A percentile compares a stretch with the other conserved stretches of the same genome.
phyloP scores from a whole-genome alignment of 2,797 vertebrate species.

The Schizothorax lantsangensis region DNA sequence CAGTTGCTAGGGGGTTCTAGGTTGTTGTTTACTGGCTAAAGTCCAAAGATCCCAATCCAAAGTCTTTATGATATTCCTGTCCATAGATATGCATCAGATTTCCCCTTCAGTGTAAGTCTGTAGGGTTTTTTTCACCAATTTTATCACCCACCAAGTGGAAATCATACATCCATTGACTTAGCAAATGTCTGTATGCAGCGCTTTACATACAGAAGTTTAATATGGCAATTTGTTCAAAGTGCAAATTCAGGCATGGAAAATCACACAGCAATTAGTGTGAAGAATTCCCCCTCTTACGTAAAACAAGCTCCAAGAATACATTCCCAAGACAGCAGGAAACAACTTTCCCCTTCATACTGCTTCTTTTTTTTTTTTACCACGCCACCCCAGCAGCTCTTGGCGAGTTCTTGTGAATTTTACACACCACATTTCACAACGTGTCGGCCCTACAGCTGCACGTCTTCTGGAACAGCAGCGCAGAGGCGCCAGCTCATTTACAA shows the following conservation, averaged over 20 bases:
- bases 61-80: not conserved
- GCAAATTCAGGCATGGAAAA: conserved; percentile 27
- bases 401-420: conserved; percentile 65
- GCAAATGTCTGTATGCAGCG: not conserved
- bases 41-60: not conserved
- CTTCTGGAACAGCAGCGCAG: conserved; percentile 28
- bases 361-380: conserved; percentile 32
- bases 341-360: conserved; percentile 50
- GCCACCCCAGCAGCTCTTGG: conserved; percentile 53
- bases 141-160: not conserved
- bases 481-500: conserved; percentile 48
- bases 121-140: not conserved
- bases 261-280: conserved; percentile 45
- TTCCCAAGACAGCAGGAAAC: conserved; percentile 33
- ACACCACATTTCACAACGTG: conserved; percentile 72
- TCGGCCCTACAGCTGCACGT: conserved; percentile 62
- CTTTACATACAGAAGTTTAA: not conserved
- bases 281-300: conserved; percentile 49
- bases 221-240: conserved; percentile 8
- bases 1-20: not conserved
- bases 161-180: not conserved
- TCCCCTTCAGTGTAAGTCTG: not conserved
- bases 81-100: not conserved
- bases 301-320: conserved; percentile 41
- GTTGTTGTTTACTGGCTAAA: not conserved